phyloP scores from a whole-genome alignment of 2,113 vertebrate species.

The Hipposideros armiger region DNA sequence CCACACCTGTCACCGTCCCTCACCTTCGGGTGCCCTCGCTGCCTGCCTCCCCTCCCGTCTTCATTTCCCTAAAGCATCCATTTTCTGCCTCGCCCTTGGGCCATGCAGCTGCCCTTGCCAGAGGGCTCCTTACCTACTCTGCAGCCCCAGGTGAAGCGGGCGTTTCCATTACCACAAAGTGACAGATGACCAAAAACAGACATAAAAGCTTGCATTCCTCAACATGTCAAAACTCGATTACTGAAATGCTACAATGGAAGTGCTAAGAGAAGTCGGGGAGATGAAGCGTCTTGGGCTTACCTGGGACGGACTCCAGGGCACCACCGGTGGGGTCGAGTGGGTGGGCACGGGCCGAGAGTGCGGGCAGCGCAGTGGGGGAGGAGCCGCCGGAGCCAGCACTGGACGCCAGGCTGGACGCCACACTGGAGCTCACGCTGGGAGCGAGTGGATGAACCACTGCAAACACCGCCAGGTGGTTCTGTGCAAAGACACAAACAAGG shows the following conservation, averaged over 20 bases:
- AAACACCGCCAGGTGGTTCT: slow-evolving; percentile 93
- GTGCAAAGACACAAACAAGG: slow-evolving; percentile 79
- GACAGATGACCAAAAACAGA: neutral
- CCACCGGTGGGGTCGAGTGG: slow-evolving; percentile 92
- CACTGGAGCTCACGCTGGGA: slow-evolving; percentile 93
- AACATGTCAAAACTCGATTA: neutral
- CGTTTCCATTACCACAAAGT: fast-evolving
- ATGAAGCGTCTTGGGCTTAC: slow-evolving; percentile 84
- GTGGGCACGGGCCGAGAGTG: slow-evolving; percentile 90
- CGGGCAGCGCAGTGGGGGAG: slow-evolving; percentile 92
- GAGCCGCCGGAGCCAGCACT: slow-evolving; percentile 94
- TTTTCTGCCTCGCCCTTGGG: neutral
- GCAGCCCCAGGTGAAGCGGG: fast-evolving
- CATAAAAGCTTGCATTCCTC: neutral
- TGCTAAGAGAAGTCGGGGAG: neutral
- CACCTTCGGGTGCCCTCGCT: neutral
- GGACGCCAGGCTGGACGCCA: slow-evolving; percentile 94
- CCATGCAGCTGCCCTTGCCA: neutral
- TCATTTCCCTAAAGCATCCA: neutral
- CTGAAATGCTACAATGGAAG: neutral
- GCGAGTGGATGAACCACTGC: slow-evolving; percentile 91
- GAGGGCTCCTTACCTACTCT: neutral
- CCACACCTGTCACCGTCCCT: neutral
- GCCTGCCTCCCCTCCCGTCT: too few relatives aligned
- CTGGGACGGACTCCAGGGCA: slow-evolving; percentile 92